Base-by-base conservation (phyloP, 2,113 vertebrate species). In the Chlorodrepanis virens region DNA sequence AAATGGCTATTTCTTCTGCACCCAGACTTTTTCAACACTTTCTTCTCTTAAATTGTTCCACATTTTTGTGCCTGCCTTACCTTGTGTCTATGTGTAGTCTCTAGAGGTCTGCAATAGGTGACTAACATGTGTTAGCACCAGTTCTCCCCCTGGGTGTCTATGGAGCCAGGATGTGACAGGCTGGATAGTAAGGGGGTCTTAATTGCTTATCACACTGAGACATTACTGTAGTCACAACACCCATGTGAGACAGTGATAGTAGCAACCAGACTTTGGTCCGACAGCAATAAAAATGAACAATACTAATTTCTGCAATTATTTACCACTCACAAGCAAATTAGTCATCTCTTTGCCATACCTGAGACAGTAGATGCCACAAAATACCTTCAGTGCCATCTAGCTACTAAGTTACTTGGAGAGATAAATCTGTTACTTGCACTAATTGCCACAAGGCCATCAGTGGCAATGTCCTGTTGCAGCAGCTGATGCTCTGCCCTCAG, bases 301-400 rank as follows among this genome's bases (percentile, higher is more conserved):
- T 59, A 67, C 28, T 65, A 44, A 96, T 94, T 90, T 92, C 83
- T 89, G 65, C 57, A 92, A 78, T 92, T 95, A 93, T 94, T 96
- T 96, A 92, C 83, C 64, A 64, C 45, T 94, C 44, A 29, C 20
- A 90, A 52, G 64, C 17, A 93, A 96, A 87, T 96, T 86, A 95
- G 52, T 89, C 71, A 87, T 89, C 49, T 78, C 57, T 70, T 88
- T 83, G 90, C 90, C 92, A 87, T 93, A 96, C 96, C 96, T 96
- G 94, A 94, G 86, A 86, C 70, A 89, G 93, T 22, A 96, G 79
- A 96, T 96, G 88, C 86, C 96, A 96, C 95, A 93, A 95, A 96
- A 95, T 95, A 95, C 88, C 83, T 97, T 94, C 95, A 96, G 94
- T 96, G 96, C 94, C 92, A 96, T 87, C 93, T 96, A 97, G 96